These are phyloP conservation scores for Galaxea fascicularis DNA, from an alignment of 92 coral and sea anemone species.

Conservation along the genomic window DNA sequence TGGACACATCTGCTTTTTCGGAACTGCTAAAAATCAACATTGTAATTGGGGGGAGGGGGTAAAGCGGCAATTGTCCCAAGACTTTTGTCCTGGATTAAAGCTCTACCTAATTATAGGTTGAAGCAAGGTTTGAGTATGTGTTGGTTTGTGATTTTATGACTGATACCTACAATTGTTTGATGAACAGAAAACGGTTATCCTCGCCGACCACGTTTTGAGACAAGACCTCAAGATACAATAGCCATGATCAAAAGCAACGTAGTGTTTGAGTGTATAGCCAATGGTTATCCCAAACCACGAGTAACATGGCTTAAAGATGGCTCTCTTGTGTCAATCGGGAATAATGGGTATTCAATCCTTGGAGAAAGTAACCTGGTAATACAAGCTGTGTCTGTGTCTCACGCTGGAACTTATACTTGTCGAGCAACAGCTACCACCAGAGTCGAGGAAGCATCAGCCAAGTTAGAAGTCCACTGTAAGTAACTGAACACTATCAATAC, in stretches of 20 bases:
- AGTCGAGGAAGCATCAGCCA: constrained; percentile 44
- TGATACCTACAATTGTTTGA: neutral
- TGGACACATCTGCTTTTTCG: too few relatives aligned
- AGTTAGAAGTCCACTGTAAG: constrained; percentile 82
- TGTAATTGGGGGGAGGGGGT: too few relatives aligned
- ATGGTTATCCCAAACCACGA: constrained; percentile 84
- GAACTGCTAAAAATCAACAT: too few relatives aligned
- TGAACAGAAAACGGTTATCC: constrained; percentile 59
- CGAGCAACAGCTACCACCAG: constrained; percentile 51
- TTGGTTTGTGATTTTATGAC: too few relatives aligned
- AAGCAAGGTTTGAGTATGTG: too few relatives aligned
- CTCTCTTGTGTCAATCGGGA: constrained; percentile 55
- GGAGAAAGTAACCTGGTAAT: constrained; percentile 85
- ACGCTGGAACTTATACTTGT: constrained; percentile 88
- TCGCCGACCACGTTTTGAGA: constrained; percentile 54
- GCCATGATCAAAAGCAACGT: constrained; percentile 67
- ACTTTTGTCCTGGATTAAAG: too few relatives aligned
- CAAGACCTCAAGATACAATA: constrained; percentile 54
- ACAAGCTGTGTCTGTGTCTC: constrained; percentile 59
- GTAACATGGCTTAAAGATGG: constrained; percentile 86
- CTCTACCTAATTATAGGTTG: too few relatives aligned
- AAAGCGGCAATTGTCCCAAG: too few relatives aligned
- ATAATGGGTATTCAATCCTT: constrained; percentile 49
- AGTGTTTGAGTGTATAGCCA: constrained; percentile 75
- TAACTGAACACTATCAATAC: neutral